These are phyloP conservation scores for Leucophenga maculata DNA, from an alignment of 2,888 invertebrate genomes.

Conservation along the genomic window DNA sequence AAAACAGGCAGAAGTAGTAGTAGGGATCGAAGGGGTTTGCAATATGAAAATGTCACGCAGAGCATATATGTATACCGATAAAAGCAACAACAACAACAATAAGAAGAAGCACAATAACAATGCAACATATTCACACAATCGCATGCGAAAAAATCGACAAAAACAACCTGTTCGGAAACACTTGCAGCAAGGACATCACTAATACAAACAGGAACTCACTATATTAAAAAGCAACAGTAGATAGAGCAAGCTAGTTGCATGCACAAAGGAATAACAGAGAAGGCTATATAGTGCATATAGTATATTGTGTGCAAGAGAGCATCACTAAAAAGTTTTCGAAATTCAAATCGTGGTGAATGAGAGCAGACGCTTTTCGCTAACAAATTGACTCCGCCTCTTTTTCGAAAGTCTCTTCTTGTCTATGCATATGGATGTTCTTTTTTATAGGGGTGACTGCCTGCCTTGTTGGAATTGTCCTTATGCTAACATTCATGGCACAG, in stretches of 20 bases:
- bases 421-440: constrained; percentile 7
- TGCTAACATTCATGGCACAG: constrained; percentile 31
- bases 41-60: constrained; percentile 67
- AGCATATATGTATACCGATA: constrained; percentile 62
- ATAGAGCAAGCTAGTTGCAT: not conserved
- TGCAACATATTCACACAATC: constrained; percentile 65
- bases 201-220: constrained; percentile 25
- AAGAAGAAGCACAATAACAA: constrained; percentile 38
- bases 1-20: constrained; percentile 29
- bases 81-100: constrained; percentile 32
- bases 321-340: constrained; percentile 4
- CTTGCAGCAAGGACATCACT: constrained; percentile 67
- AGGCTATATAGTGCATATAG: too few relatives aligned
- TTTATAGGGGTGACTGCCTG: not conserved
- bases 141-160: constrained; percentile 69
- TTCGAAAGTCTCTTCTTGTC: constrained; percentile 29
- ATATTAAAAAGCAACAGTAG: not conserved
- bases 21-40: constrained; percentile 28
- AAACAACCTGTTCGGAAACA: constrained; percentile 70
- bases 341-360: not conserved
- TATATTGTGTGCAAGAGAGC: constrained; percentile 8
- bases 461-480: constrained; percentile 6
- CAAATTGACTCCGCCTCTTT: constrained; percentile 45
- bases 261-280: too few relatives aligned
- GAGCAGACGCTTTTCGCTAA: not conserved